Base-by-base conservation (phyloP, 2,113 vertebrate genomes). In the Rissa tridactyla region DNA sequence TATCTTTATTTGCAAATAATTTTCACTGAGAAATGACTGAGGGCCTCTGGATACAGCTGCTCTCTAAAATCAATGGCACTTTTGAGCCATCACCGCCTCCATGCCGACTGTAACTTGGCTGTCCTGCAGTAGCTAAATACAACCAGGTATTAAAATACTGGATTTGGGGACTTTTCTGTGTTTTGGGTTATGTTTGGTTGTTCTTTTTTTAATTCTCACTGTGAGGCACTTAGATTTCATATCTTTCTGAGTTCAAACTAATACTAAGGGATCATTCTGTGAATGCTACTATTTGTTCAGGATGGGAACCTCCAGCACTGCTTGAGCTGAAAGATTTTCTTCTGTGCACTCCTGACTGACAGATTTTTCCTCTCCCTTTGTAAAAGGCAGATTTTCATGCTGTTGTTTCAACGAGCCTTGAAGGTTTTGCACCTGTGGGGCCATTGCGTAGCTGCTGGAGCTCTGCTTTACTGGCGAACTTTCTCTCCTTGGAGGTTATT, bases 401-500 rank as follows among this genome's bases (percentile, higher is more conserved):
- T 60, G 38, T 88, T 87, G 73, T 82, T 91, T 94, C 81, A 82
- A 76, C 51, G 61, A 85, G 42, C 60, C 73, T 40, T 87, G 73
- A 88, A 93, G 54, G 57, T 82, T 96, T 92, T 91, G 64, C 29
- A 57, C 25, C 40, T 25, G 29, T 44, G 78, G 58, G 83, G 57
- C 89, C 62, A 55, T 60, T 38, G 77, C 18, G 5, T 91, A 86
- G 80, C 88, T 79, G 73, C 73, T 91, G 86, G 65, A 93, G 62
- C 66, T 78, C 72, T 55, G 52, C 70, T 94, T 20, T 69, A 36
- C 49, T 85, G 65, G 62, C 2, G 0, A 76, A 36, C 36, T 78
- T 85, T 66, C 92, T 90, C 90, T 82, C n/a, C 88, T 88, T 81
- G 58, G 73, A 68, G 58, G 57, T 90, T 96, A 91, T 68, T 94